These are phyloP conservation scores for Drosophila repleta DNA, from an alignment of 1,140 invertebrate genomes.

Conservation along the genomic window DNA sequence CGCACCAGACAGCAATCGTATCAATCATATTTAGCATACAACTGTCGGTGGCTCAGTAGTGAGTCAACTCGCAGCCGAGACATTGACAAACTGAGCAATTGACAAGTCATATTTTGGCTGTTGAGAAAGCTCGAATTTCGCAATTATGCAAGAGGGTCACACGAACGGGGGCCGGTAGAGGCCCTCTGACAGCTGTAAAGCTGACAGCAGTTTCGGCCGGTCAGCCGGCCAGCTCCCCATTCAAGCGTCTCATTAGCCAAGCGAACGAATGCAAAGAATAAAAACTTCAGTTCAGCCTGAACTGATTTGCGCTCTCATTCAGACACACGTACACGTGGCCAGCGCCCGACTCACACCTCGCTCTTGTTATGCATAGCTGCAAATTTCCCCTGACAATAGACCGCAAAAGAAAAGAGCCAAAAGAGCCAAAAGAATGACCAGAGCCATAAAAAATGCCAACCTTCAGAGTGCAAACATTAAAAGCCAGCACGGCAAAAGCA, in stretches of 20 bases:
- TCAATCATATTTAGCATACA: conserved; percentile 78
- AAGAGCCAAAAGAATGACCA: conserved; percentile 52
- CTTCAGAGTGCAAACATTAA: conserved; percentile 63
- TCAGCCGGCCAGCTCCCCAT: conserved; percentile 26
- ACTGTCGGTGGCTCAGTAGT: conserved; percentile 48
- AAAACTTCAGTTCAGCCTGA: conserved; percentile 15
- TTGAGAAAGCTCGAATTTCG: conserved; percentile 53
- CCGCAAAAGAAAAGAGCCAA: conserved; percentile 20
- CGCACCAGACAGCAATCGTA: conserved; percentile 35
- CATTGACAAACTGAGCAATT: conserved; percentile 36
- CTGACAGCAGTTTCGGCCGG: conserved; percentile 18
- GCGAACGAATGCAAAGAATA: background rate
- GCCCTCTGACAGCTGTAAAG: conserved; percentile 16
- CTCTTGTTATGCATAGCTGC: conserved; percentile 33
- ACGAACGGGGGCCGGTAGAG: background rate
- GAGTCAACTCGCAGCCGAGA: conserved; percentile 9
- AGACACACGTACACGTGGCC: conserved; percentile 6
- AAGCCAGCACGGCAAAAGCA: conserved; percentile 40
- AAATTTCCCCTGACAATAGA: conserved; percentile 78
- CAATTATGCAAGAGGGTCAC: conserved; percentile 45
- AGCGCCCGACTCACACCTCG: conserved; percentile 26
- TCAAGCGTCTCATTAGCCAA: conserved; percentile 41
- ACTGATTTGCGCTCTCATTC: conserved; percentile 10
- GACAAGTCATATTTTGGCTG: conserved; percentile 49
- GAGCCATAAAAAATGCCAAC: conserved; percentile 45